Evolutionary conservation across 1,140 invertebrate species (phyloP).

Genomic region (Aphis craccivora): DNA sequence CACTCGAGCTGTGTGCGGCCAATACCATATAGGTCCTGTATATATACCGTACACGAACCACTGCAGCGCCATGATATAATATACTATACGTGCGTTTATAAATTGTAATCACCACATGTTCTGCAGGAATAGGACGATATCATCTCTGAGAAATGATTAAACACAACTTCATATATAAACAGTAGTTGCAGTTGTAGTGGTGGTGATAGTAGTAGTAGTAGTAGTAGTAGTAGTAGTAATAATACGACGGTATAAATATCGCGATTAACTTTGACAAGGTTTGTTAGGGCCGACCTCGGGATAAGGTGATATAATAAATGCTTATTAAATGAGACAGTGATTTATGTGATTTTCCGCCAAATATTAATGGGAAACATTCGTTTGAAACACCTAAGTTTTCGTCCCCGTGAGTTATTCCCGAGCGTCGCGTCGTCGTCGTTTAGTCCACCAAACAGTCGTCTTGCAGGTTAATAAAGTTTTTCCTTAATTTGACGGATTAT

Average conservation of each 20-base stretch:
- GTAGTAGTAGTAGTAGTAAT: background rate
- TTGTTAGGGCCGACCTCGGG: background rate
- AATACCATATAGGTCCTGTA: background rate
- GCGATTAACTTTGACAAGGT: conserved; percentile 35
- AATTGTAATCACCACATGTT: background rate
- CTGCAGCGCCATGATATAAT: background rate
- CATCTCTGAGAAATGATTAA: background rate
- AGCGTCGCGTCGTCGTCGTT: background rate
- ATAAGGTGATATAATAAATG: conserved; percentile 42
- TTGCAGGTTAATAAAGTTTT: background rate
- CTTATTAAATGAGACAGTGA: conserved; percentile 49
- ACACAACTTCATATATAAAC: background rate
- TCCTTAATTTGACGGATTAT: background rate
- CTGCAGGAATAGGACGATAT: background rate
- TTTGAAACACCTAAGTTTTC: conserved; percentile 35
- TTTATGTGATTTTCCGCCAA: conserved; percentile 35
- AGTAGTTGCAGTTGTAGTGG: background rate
- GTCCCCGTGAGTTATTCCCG: background rate
- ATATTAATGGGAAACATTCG: conserved; percentile 36
- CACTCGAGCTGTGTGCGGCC: background rate
- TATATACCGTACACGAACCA: background rate
- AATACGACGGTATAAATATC: conserved; percentile 8
- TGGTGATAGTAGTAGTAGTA: too few relatives aligned
- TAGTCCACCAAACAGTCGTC: too few relatives aligned
- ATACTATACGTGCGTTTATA: background rate